Evolutionary conservation across 30 jellyfish, hydroid and myxozoan genomes (phyloP).

Genomic region (Sanderia malayensis): DNA sequence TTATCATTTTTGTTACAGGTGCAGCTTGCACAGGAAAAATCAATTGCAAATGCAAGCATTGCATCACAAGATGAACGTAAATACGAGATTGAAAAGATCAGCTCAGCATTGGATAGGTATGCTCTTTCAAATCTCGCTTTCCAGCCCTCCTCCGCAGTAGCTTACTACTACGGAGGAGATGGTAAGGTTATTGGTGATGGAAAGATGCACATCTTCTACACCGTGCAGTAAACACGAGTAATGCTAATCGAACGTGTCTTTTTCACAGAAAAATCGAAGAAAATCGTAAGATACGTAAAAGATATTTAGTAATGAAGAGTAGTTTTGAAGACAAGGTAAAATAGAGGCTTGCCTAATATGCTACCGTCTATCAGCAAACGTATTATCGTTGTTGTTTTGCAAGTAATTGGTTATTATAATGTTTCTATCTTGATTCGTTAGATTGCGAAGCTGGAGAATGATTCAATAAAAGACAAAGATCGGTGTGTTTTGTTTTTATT

Average conservation of each 20-base stretch:
- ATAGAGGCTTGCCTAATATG: no score
- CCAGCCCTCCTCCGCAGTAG: no score
- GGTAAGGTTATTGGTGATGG: no score
- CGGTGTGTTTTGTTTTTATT: background rate
- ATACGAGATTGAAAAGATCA: constrained; percentile 22
- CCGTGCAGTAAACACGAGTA: background rate
- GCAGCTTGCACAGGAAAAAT: constrained; percentile 30
- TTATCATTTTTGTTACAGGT: constrained; percentile 18
- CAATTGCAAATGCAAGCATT: constrained; percentile 26
- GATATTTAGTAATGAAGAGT: constrained; percentile 52
- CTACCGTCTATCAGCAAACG: no score
- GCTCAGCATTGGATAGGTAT: constrained; percentile 23
- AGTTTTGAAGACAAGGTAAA: constrained; percentile 50
- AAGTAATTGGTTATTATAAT: no score
- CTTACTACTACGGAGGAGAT: no score
- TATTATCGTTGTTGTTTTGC: no score
- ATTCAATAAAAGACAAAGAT: background rate
- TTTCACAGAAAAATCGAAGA: constrained; percentile 62
- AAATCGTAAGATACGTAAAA: constrained; percentile 59
- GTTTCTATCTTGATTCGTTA: background rate
- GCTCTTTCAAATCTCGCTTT: no score
- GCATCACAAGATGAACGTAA: constrained; percentile 27
- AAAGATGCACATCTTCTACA: no score
- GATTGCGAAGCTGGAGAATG: background rate
- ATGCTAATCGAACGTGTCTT: background rate